Evolutionary conservation across 2,888 invertebrate species (phyloP), one percentile per base, ranked within the genome.

Genomic region (Orthonevra nobilis): DNA sequence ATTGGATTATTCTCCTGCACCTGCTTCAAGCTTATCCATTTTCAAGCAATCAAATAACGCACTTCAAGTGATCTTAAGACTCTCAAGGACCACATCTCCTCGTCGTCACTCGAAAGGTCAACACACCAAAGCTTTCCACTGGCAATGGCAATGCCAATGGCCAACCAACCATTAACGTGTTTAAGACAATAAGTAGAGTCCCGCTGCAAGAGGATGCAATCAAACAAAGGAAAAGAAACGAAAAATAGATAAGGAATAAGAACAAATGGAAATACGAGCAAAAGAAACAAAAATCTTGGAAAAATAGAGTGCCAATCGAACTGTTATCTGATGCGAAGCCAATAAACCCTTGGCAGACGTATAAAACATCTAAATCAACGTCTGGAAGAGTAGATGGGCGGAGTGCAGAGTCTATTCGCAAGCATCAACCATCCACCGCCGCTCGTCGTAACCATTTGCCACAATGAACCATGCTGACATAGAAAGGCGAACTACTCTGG

Each of bases 321-420:
- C 54, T 73, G 61, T 73, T 79, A 79, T 79, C 79, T 79, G 73
- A 79, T 73, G 73, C 79, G 79, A 79, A 79, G 79, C 79, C 79
- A 79, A 79, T 79, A 79, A 79, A 79, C 73, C 79, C 66, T 54
- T 79, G 79, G 79, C 79, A 79, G 79, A 79, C 79, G 36, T 68
- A 79, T 73, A 79, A 73, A 79, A 73, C 79, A 79, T 79, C 79
- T 79, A 79, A 79, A 79, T 79, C 79, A 79, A 61, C 54, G 79
- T 68, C 79, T 66, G 14, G 48, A 10, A 42, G 10, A 79, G 73
- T 68, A 15, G 26, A 54, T 72, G 77, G 72, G 73, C 64, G 77
- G 58, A 66, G 28, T 54, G 5, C 20, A 30, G 48, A 40, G 23
- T 44, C 26, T 69, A 40, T 60, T 28, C 44, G 9, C 38, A 26